Conservation (phyloP, 2,797 vertebrate species). For the Rhadinocentrus ornatus region DNA sequence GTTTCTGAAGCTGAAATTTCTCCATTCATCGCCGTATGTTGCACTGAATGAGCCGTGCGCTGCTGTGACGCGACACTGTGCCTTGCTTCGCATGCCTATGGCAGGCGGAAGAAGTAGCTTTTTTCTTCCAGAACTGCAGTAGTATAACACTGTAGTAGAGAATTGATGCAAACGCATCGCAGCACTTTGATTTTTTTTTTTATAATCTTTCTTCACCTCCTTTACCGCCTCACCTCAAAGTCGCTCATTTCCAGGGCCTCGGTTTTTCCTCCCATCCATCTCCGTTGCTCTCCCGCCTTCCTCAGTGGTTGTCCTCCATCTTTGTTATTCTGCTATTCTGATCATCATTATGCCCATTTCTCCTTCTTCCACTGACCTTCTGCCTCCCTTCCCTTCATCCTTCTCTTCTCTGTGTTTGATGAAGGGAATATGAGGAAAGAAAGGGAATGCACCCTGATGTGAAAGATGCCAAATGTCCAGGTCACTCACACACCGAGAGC, state of each 20-base stretch:
- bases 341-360: constrained; percentile 50
- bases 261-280: constrained; percentile 7
- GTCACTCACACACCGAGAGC: constrained; percentile 61
- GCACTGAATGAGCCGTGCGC: too few species aligned
- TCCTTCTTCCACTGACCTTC: constrained; percentile 58
- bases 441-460: constrained; percentile 69
- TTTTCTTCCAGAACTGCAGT: too few species aligned
- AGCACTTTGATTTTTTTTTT: constrained; percentile 15
- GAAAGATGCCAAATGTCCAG: constrained; percentile 75
- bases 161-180: not conserved
- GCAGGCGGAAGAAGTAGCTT: too few species aligned
- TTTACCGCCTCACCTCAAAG: not conserved
- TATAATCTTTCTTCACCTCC: constrained; percentile 26
- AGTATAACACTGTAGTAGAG: not conserved
- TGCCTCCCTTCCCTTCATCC: constrained; percentile 43
- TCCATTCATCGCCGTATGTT: too few species aligned
- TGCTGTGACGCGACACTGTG: too few species aligned
- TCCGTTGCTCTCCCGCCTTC: constrained; percentile 28
- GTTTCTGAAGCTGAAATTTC: too few species aligned
- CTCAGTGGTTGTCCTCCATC: constrained; percentile 29
- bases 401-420: constrained; percentile 58
- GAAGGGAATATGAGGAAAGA: constrained; percentile 77
- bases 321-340: constrained; percentile 54
- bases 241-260: not conserved
- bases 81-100: too few species aligned